phyloP scores from a whole-genome alignment of 2,888 invertebrate species.

The Danaus chrysippus region DNA sequence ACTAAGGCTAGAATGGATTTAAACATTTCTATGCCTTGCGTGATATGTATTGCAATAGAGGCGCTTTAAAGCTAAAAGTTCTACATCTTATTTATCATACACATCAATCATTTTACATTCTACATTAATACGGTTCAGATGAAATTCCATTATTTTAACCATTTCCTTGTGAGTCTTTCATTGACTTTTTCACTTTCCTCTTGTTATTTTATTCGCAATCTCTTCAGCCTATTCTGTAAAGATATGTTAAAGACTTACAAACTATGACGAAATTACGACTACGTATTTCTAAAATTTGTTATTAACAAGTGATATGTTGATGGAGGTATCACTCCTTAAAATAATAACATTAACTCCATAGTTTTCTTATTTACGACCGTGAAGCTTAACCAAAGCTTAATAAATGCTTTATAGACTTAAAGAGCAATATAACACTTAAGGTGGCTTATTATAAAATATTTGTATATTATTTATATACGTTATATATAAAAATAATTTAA shows the following conservation, averaged over 20 bases:
- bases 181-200: conserved; percentile 3
- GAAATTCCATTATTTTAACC: not conserved
- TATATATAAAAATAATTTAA: conserved; percentile 63
- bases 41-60: conserved; percentile 77
- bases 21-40: conserved; percentile 72
- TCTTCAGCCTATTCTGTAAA: conserved; percentile 47
- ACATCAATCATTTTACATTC: not conserved
- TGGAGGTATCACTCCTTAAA: conserved; percentile 73
- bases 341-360: conserved; percentile 60
- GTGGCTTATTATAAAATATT: conserved; percentile 69
- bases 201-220: conserved; percentile 11
- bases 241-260: conserved; percentile 66
- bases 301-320: conserved; percentile 78
- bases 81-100: conserved; percentile 19
- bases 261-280: conserved; percentile 70
- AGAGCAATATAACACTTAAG: conserved; percentile 71
- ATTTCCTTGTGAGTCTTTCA: conserved; percentile 15
- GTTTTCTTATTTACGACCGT: conserved; percentile 46
- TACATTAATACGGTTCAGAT: not conserved
- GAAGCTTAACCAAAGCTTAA: conserved; percentile 51
- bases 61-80: conserved; percentile 68
- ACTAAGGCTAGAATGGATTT: conserved; percentile 72
- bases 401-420: conserved; percentile 56
- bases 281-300: conserved; percentile 71
- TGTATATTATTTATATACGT: conserved; percentile 44